A percentile compares a stretch with the other conserved stretches of the same genome.
Conservation (phyloP, 1,140 invertebrate genomes). For the Pomacea maculata region DNA sequence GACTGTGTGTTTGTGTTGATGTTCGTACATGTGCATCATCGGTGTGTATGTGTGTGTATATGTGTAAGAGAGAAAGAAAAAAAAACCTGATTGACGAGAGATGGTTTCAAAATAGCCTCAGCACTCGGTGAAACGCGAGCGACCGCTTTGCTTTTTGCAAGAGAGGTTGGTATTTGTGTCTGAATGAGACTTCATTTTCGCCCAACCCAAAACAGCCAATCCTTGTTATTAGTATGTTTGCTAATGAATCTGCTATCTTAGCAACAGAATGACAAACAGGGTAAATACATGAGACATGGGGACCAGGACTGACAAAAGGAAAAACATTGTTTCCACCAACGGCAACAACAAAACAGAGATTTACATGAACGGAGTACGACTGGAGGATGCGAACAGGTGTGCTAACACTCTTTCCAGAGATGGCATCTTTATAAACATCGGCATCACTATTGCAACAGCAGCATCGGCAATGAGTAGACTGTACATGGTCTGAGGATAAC, state of each 20-base stretch:
- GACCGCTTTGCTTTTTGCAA: not conserved
- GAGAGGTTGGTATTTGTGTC: not conserved
- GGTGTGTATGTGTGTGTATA: constrained; percentile 1
- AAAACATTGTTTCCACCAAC: too few species aligned
- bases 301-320: too few species aligned
- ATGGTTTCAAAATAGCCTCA: too few species aligned
- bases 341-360: too few species aligned
- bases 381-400: too few species aligned
- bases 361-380: too few species aligned
- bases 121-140: too few species aligned
- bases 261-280: too few species aligned
- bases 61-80: not conserved
- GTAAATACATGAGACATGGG: too few species aligned
- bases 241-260: too few species aligned
- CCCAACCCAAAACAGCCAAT: not conserved
- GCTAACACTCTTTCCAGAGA: not conserved
- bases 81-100: not conserved
- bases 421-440: not conserved
- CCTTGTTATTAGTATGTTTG: too few species aligned
- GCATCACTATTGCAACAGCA: not conserved
- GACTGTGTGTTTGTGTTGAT: not conserved
- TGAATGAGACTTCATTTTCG: not conserved
- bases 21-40: not conserved
- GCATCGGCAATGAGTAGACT: not conserved
- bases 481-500: not conserved